phyloP scores from a whole-genome alignment of 1,140 invertebrate species.

The Trichomalopsis sarcophagae region DNA sequence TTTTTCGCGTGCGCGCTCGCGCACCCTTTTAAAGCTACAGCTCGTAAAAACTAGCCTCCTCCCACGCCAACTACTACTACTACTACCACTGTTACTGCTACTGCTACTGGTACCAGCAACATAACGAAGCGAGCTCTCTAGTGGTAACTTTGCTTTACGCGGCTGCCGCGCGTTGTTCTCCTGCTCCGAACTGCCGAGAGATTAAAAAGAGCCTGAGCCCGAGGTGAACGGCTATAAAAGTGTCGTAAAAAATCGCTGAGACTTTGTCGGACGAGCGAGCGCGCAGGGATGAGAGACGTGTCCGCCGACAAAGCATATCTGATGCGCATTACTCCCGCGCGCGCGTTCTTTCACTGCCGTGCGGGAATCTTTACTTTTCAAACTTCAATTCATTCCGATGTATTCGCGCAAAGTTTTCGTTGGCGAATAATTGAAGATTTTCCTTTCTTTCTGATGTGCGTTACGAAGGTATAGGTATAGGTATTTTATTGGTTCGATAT shows the following conservation, averaged over 20 bases:
- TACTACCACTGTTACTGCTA: too few relatives aligned
- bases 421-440: not conserved
- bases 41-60: conserved; percentile 21
- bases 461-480: not conserved
- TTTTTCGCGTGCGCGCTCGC: not conserved
- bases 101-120: not conserved
- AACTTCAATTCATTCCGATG: not conserved
- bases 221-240: not conserved
- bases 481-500: not conserved
- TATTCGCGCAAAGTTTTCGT: not conserved
- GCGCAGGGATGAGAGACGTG: not conserved
- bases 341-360: not conserved
- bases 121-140: conserved; percentile 10
- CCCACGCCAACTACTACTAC: not conserved
- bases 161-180: not conserved
- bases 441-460: not conserved
- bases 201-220: conserved; percentile 18
- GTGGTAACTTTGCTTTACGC: conserved; percentile 41
- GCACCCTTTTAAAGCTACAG: conserved; percentile 8
- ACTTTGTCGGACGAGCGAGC: not conserved
- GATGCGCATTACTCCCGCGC: not conserved
- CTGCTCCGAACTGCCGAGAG: not conserved
- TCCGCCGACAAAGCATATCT: not conserved
- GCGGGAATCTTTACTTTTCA: not conserved
- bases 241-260: conserved; percentile 31